Percentiles rank a stretch among this genome's conserved stretches.
phyloP scores from a whole-genome alignment of 2,888 invertebrate genomes.

The Chloromyia formosa region DNA sequence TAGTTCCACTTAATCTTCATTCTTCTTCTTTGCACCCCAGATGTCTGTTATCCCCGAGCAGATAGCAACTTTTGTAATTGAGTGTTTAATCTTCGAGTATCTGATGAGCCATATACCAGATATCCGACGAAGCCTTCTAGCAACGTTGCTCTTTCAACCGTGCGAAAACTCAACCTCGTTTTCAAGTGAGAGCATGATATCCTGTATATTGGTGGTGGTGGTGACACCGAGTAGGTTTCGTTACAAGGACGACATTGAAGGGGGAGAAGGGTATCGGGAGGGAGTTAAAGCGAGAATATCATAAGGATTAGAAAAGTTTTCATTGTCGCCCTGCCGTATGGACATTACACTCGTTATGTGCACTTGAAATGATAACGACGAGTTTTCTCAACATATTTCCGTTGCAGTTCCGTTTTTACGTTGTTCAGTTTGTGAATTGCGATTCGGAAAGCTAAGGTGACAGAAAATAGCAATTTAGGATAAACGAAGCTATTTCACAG shows the following conservation, averaged over 20 bases:
- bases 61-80: conserved; percentile 41
- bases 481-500: no score
- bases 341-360: conserved; percentile 27
- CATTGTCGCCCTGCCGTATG: conserved; percentile 31
- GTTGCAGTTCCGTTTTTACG: conserved; percentile 27
- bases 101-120: conserved; percentile 32
- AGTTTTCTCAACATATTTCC: conserved; percentile 13
- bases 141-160: background rate
- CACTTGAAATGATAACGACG: conserved; percentile 38
- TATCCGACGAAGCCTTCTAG: background rate
- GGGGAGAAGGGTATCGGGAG: no score
- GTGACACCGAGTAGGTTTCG: background rate
- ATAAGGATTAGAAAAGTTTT: conserved; percentile 41
- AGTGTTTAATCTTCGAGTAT: conserved; percentile 44
- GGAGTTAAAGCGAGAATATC: conserved; percentile 23
- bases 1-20: conserved; percentile 37
- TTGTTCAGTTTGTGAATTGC: background rate
- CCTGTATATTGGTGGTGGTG: background rate
- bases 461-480: no score
- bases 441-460: no score
- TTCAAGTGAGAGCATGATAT: background rate
- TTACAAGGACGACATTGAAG: background rate
- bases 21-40: conserved; percentile 35
- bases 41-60: background rate
- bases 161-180: background rate